Percentiles rank a stretch among this genome's conserved stretches.
Conservation (phyloP, 2,113 vertebrate species). For the Oncorhynchus masou region DNA sequence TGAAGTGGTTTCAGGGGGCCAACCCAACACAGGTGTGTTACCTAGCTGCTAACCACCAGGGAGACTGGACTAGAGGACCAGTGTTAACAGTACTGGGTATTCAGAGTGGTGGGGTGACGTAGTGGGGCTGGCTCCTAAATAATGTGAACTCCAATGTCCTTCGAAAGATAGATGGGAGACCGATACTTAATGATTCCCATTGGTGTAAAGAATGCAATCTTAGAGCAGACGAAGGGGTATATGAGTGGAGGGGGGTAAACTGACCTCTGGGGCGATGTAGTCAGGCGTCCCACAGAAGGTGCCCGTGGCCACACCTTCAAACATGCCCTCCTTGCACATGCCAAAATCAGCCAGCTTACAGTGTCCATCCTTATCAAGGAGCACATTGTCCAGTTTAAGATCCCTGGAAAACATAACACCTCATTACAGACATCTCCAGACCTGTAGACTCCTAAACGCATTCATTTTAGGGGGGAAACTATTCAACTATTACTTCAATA, state of each 20-base stretch:
- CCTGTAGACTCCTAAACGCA: too few species aligned
- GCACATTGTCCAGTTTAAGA: slow-evolving; percentile 94
- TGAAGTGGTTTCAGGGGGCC: not conserved
- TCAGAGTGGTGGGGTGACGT: slow-evolving; percentile 41
- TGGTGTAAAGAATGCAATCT: not conserved
- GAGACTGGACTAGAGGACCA: slow-evolving; percentile 22
- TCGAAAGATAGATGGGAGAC: not conserved
- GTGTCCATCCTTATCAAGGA: slow-evolving; percentile 94
- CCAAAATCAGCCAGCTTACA: slow-evolving; percentile 98
- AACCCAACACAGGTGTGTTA: slow-evolving; percentile 18
- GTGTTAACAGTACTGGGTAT: slow-evolving; percentile 33
- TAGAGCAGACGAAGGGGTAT: not conserved
- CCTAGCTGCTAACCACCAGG: slow-evolving; percentile 40
- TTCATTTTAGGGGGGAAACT: too few species aligned
- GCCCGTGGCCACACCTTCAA: slow-evolving; percentile 81
- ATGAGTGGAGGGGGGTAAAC: slow-evolving; percentile 16
- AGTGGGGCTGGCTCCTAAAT: slow-evolving; percentile 12
- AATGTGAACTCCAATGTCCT: slow-evolving; percentile 31
- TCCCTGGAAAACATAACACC: slow-evolving; percentile 77
- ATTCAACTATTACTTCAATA: too few species aligned
- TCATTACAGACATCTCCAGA: too few species aligned
- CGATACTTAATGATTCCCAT: not conserved
- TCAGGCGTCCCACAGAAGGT: slow-evolving; percentile 98
- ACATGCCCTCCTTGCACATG: slow-evolving; percentile 97
- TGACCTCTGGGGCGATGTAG: slow-evolving; percentile 97